phyloP scores from a whole-genome alignment of 1,140 invertebrate genomes.

The Zaprionus nigranus region DNA sequence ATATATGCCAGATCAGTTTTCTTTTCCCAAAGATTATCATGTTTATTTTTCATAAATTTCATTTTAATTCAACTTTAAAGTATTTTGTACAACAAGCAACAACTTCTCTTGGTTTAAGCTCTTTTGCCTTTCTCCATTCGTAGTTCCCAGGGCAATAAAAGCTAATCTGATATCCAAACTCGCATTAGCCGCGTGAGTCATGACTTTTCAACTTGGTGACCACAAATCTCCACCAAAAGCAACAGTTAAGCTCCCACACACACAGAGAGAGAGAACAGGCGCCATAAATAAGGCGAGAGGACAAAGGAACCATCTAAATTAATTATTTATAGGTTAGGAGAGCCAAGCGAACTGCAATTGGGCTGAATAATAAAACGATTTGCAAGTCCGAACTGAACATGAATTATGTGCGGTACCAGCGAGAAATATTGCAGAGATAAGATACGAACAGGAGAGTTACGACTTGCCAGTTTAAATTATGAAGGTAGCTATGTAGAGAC shows the following conservation, averaged over 20 bases:
- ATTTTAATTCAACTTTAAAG: background rate
- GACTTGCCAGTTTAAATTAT: constrained; percentile 64
- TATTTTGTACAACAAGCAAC: background rate
- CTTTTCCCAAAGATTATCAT: background rate
- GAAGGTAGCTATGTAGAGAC: constrained; percentile 35
- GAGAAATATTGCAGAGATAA: constrained; percentile 56
- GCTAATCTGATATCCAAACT: constrained; percentile 70
- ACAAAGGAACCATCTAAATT: constrained; percentile 73
- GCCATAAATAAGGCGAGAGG: constrained; percentile 63
- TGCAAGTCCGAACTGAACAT: constrained; percentile 70
- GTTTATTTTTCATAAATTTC: too few species aligned
- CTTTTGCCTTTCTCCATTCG: background rate
- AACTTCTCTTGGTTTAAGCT: background rate
- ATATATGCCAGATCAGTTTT: too few species aligned
- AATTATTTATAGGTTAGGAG: constrained; percentile 76
- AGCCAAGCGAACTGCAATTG: constrained; percentile 57
- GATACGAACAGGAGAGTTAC: constrained; percentile 35
- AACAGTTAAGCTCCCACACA: constrained; percentile 64
- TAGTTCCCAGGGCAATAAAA: constrained; percentile 46
- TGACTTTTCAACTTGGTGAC: constrained; percentile 23
- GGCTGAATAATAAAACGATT: constrained; percentile 79
- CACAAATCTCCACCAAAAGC: constrained; percentile 67
- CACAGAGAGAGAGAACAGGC: background rate
- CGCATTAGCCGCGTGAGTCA: constrained; percentile 45
- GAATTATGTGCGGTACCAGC: constrained; percentile 52